Evolutionary conservation across 2,888 invertebrate genomes (phyloP).

Genomic region (Orchesella flavescens): DNA sequence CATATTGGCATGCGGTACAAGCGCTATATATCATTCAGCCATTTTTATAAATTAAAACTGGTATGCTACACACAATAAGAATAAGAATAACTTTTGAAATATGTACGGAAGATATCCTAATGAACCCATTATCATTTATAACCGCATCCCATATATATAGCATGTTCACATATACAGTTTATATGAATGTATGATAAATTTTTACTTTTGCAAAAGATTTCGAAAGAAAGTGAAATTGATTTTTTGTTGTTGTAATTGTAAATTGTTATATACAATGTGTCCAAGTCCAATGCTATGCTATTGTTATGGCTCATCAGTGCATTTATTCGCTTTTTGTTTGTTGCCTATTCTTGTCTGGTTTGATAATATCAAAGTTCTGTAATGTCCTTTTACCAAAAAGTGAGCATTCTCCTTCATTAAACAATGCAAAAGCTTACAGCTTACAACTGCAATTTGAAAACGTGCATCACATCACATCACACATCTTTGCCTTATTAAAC

Average conservation of each 20-base stretch:
- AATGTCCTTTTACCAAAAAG: not conserved
- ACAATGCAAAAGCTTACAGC: not conserved
- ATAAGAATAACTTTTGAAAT: too few species aligned
- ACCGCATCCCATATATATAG: not conserved
- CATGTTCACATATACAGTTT: not conserved
- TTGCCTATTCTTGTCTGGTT: not conserved
- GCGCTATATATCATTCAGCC: too few species aligned
- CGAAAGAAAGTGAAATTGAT: constrained; percentile 57
- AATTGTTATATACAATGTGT: too few species aligned
- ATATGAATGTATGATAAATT: not conserved
- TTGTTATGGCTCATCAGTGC: too few species aligned
- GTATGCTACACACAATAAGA: too few species aligned
- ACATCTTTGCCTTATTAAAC: not conserved
- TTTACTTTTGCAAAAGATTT: not conserved
- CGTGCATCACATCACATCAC: not conserved
- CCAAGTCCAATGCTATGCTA: too few species aligned
- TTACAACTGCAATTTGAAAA: not conserved
- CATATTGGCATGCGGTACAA: too few species aligned
- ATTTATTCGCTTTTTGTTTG: not conserved
- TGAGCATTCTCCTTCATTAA: too few species aligned
- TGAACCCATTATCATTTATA: constrained; percentile 11
- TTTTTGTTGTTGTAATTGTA: not conserved
- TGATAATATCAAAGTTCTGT: constrained; percentile 1
- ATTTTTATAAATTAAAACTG: too few species aligned
- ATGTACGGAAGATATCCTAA: too few species aligned